Evolutionary conservation across 2,888 invertebrate genomes (phyloP).

Genomic region (Drosophila anomalata): DNA sequence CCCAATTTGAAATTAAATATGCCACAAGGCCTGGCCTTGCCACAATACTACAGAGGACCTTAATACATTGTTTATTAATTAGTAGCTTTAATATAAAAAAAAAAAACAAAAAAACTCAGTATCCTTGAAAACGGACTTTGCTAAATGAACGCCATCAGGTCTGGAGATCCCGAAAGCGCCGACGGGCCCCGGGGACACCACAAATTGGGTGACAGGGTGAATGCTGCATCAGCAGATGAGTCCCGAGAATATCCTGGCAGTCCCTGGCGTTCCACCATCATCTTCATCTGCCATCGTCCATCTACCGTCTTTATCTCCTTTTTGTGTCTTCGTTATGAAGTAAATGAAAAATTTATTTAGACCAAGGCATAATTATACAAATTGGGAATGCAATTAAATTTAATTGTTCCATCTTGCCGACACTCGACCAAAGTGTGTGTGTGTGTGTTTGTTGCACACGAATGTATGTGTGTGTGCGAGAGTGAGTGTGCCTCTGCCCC

Average conservation of each 20-base stretch:
- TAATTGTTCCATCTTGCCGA: constrained; percentile 70
- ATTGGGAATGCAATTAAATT: constrained; percentile 81
- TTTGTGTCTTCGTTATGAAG: constrained; percentile 58
- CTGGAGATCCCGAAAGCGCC: neutral
- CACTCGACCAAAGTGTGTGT: constrained; percentile 35
- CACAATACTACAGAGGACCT: too few species aligned
- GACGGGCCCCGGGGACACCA: constrained; percentile 4
- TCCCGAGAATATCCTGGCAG: constrained; percentile 2
- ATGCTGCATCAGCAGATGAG: constrained; percentile 30
- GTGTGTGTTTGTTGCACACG: neutral
- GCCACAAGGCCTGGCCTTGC: too few species aligned
- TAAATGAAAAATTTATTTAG: constrained; percentile 76
- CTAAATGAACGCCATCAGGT: constrained; percentile 1
- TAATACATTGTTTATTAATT: too few species aligned
- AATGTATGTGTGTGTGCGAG: neutral
- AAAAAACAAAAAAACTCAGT: neutral
- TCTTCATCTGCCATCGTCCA: neutral
- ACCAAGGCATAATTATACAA: constrained; percentile 78
- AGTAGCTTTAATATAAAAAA: too few species aligned
- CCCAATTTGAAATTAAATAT: too few species aligned
- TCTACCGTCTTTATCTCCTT: constrained; percentile 18
- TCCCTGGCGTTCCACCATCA: constrained; percentile 3
- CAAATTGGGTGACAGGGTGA: constrained; percentile 1
- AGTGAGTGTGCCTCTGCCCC: constrained; percentile 27
- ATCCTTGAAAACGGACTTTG: neutral